Base-by-base conservation (phyloP, 1,140 invertebrate species). In the Protaetia brevitarsis region DNA sequence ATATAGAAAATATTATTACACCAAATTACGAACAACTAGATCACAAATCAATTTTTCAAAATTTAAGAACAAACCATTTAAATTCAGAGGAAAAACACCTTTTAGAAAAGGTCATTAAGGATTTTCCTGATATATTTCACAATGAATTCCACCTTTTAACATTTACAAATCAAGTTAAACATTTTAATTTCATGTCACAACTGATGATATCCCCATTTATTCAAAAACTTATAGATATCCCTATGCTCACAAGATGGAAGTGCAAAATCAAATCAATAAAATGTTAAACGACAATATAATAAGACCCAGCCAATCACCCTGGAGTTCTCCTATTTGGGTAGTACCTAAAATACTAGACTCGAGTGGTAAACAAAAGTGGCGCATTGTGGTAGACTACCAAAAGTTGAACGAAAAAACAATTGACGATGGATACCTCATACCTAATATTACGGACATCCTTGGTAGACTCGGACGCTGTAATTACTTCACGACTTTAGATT, bases 261-360 rank as follows among this genome's bases (percentile, higher is more conserved):
- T 78, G 10, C 63, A 77, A 13, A 67, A 57, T 51, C 73, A 79
- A 74, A 72, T 76, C n/a, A 51, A 67, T 7, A 68, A 70, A 62
- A 71, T 76, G 70, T 37, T 74, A 28, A 41, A 68, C n/a, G 13
- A 67, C 11, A 70, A 72, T 10, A 73, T 78, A 2, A 73, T 77
- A 7, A 66, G 74, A 29, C 77, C 71, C 4, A 75, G 73, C 0
- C 69, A 65, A 5, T 74, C 74, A 63, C 69, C 78, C 11, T 83
- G 78, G 78, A 70, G 74, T 5, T 74, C 73, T 11, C 78, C 79
- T n/a, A 62, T 81, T 67, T 71, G 69, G 71, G 58, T 74, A 28
- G 70, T 73, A 7, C 72, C 75, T 34, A 74, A 76, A 56, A 76
- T 75, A 56, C 19, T 34, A 1, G 72, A 76, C 27, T 64, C 68